These are phyloP conservation scores for Panulirus ornatus DNA, from an alignment of 1,140 invertebrate species.

Conservation along the genomic window DNA sequence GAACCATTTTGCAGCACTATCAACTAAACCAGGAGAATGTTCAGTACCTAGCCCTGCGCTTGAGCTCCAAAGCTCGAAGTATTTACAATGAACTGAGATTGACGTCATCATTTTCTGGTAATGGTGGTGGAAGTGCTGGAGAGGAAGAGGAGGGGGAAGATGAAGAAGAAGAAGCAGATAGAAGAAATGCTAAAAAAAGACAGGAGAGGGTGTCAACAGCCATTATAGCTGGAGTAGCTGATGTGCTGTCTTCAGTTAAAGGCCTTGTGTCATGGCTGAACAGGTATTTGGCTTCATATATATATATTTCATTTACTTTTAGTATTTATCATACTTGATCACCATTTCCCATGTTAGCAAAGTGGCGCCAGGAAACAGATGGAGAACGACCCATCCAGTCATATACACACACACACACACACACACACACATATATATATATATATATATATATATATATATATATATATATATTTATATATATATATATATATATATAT, in stretches of 20 bases:
- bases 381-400: no score
- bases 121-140: constrained; percentile 50
- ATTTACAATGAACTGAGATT: constrained; percentile 84
- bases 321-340: no score
- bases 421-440: neutral
- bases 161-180: constrained; percentile 51
- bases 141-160: constrained; percentile 59
- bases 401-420: no score
- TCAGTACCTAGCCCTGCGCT: constrained; percentile 89
- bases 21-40: constrained; percentile 93
- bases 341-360: no score
- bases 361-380: no score
- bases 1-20: constrained; percentile 85
- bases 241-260: constrained; percentile 90
- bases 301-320: neutral
- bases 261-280: constrained; percentile 92
- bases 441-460: no score
- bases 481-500: no score
- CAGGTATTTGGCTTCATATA: no score
- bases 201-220: constrained; percentile 77
- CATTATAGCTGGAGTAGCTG: constrained; percentile 82
- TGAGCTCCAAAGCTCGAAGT: constrained; percentile 90
- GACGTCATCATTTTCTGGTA: constrained; percentile 1
- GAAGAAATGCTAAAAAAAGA: constrained; percentile 81
- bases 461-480: no score